Evolutionary conservation across 2,888 invertebrate genomes (phyloP), one percentile per base, ranked within the genome.

Genomic region (Hartigia nigra): DNA sequence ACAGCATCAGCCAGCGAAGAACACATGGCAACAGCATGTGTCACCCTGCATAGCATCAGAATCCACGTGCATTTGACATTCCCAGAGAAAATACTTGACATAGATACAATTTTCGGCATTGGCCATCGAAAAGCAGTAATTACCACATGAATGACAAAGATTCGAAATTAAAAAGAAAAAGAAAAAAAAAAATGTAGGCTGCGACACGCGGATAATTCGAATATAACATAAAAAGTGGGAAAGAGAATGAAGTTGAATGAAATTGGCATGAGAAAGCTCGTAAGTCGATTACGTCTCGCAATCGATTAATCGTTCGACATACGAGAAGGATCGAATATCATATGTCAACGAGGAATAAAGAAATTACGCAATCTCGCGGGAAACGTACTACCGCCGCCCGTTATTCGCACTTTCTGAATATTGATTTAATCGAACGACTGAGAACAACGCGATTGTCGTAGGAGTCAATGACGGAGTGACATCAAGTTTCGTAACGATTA

Each of bases 11-110:
- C 32, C 32, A 77, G 37, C 74, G 69, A 31, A 9, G 36, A 81
- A 85, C 86, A 86, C 82, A 81, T 86, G 86, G 83, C 78, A 70
- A 74, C 85, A 86, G 79, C 82, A 84, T 86, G 86, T 78, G 80
- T 76, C 32, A 4, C 55, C 72, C 79, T 70, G 37, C 36, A 37
- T 37, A n/a, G 55, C 70, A 34, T 39, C 75, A 39, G 70, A 37
- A n/a, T 70, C 75, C 37, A 23, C 55, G 0, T 55, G 55, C 23
- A 55, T 23, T 23, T 23, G 9, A 55, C 14, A 55, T 55, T 55
- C 55, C 55, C 55, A 23, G 9, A 55, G 55, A 55, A 55, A 55
- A 55, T 55, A 23, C 55, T 55, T 23, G 55, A 1, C 55, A 23
- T 3, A 9, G 55, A 55, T 9, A 55, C 23, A 2, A 55, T 55